Evolutionary conservation across 2,888 invertebrate species (phyloP), one percentile per base, ranked within the genome.

Genomic region (Chrysolina haemoptera): DNA sequence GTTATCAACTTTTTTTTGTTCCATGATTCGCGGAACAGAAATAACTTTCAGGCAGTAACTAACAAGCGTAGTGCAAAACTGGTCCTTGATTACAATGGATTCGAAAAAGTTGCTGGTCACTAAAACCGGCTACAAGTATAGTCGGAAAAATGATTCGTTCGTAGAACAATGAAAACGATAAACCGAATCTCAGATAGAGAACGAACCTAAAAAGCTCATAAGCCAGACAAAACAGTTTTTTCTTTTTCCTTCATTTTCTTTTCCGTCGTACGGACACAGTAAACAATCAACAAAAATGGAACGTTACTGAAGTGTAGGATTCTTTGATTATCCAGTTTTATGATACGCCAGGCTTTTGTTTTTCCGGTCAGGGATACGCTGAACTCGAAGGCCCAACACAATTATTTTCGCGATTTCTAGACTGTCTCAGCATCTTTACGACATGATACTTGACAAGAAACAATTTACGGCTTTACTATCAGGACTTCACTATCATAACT

Each of bases 251-350:
- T 8, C 35, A 59, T 55, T 55, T 22, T 18, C 55, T 5, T 6
- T 18, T 64, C 40, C 41, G 41, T 16, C 43, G n/a, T 27, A 65
- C 6, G 18, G 46, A 43, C 10, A 46, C 14, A 14, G 22, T 9
- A 40, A 48, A 46, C 9, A 22, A 18, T 18, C 18, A 48, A 22
- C 16, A 18, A 20, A 64, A 43, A 43, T 41, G 43, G 41, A 43
- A 63, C n/a, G 22, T n/a, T 12, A 2, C 14, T 12, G 14, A 48
- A 65, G 16, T 18, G 43, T 41, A 35, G 18, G 18, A 22, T 48
- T 48, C 65, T 65, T 18, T 41, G 16, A 65, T 65, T 65, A 46
- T 43, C 46, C 65, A 22, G 12, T 48, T 65, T 43, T 65, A 65
- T 65, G 48, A 65, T 48, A 46, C 48, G 22, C 20, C 12, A 9